Conservation (phyloP, 2,113 vertebrate species). For the Acanthisitta chloris region DNA sequence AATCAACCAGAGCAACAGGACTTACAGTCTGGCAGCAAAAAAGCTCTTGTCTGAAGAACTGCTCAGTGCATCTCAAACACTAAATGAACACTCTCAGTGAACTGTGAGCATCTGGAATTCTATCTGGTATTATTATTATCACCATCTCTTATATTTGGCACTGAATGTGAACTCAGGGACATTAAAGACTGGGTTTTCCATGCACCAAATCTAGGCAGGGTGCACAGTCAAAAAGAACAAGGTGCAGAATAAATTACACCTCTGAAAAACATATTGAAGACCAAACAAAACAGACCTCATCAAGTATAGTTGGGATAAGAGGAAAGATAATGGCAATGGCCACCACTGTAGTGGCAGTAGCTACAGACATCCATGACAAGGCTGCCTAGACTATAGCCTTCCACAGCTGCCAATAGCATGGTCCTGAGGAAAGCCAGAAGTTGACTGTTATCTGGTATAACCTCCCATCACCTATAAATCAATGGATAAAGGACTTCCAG, state of each 20-base stretch:
- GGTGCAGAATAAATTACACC: background rate
- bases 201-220: background rate
- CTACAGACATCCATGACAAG: background rate
- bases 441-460: background rate
- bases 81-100: background rate
- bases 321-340: background rate
- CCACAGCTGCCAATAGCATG: background rate
- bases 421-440: background rate
- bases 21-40: background rate
- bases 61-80: background rate
- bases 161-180: background rate
- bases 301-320: fast-evolving
- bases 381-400: background rate
- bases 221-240: background rate
- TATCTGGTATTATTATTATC: background rate
- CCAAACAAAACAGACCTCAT: background rate
- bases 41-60: background rate
- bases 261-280: background rate
- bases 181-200: background rate
- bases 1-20: background rate
- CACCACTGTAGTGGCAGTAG: background rate
- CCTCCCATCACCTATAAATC: background rate
- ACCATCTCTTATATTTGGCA: background rate
- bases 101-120: background rate
- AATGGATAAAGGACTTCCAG: background rate